These are phyloP conservation scores for Cnemophilus loriae DNA, from an alignment of 2,113 vertebrate species.

Conservation along the genomic window DNA sequence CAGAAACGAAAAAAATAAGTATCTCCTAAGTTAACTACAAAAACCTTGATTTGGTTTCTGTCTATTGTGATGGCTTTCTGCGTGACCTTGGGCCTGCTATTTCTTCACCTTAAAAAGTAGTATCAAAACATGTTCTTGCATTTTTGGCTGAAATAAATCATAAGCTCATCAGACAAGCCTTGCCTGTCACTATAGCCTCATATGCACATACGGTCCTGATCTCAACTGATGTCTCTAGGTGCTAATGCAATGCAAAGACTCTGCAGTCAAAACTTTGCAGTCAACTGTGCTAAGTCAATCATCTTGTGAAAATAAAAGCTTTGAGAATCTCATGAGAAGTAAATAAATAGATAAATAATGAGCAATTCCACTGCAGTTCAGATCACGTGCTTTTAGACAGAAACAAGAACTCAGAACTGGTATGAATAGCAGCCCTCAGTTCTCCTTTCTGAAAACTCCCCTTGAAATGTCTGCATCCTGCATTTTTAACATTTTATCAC, in stretches of 20 bases:
- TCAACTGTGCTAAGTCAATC: background rate
- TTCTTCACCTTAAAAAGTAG: background rate
- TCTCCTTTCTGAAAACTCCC: background rate
- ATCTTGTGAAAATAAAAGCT: background rate
- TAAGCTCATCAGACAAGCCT: background rate
- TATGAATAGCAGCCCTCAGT: background rate
- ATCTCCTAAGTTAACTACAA: background rate
- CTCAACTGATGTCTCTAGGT: conserved; percentile 14
- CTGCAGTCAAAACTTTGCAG: conserved; percentile 1
- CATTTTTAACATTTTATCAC: conserved; percentile 44
- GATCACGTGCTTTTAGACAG: background rate
- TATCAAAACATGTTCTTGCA: background rate
- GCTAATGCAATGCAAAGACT: conserved; percentile 13
- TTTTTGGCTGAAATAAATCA: conserved; percentile 5
- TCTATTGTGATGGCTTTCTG: background rate
- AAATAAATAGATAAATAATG: conserved; percentile 7
- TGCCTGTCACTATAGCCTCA: background rate
- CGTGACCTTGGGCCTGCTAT: background rate
- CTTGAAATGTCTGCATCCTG: background rate
- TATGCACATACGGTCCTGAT: background rate
- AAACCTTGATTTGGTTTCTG: background rate
- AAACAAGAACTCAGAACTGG: background rate
- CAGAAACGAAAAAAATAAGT: background rate
- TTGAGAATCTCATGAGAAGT: background rate
- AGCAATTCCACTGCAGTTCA: background rate